These are phyloP conservation scores for Tiliqua scincoides DNA, from an alignment of 2,113 vertebrate genomes.

Conservation along the genomic window DNA sequence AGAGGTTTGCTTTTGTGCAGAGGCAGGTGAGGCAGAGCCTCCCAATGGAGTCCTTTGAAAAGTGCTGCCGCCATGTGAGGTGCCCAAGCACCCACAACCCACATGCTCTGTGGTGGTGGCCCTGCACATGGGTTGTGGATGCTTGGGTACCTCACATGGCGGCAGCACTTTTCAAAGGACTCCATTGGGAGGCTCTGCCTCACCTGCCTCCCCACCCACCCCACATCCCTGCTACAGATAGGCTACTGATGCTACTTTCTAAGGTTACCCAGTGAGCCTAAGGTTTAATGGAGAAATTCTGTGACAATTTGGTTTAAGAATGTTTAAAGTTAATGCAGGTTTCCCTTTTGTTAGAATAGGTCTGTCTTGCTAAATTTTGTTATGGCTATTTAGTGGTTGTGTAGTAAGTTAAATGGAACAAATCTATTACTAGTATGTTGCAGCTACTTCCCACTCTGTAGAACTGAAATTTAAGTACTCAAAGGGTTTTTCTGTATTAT, in stretches of 20 bases:
- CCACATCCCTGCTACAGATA: too few species aligned
- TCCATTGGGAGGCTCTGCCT: too few species aligned
- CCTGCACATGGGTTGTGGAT: too few species aligned
- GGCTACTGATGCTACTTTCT: not conserved
- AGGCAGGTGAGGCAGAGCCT: too few species aligned
- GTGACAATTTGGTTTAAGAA: not conserved
- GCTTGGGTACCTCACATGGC: too few species aligned
- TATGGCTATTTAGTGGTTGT: not conserved
- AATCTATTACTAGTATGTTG: not conserved
- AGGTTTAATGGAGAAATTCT: not conserved
- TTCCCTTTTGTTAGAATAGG: not conserved
- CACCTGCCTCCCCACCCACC: too few species aligned
- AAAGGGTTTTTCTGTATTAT: fast-evolving
- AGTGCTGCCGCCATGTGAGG: too few species aligned
- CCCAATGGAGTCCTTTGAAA: too few species aligned
- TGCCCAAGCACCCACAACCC: too few species aligned
- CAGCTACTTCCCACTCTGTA: fast-evolving
- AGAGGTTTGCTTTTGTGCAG: not conserved
- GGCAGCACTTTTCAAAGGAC: too few species aligned
- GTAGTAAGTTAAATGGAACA: not conserved
- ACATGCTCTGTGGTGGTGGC: too few species aligned
- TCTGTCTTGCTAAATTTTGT: not conserved
- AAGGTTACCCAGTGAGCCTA: not conserved
- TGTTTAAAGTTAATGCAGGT: not conserved
- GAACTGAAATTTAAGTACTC: not conserved